These are phyloP conservation scores for Echinometra lucunter DNA, from an alignment of 53 echinoderm and acorn worm genomes.

Conservation along the genomic window DNA sequence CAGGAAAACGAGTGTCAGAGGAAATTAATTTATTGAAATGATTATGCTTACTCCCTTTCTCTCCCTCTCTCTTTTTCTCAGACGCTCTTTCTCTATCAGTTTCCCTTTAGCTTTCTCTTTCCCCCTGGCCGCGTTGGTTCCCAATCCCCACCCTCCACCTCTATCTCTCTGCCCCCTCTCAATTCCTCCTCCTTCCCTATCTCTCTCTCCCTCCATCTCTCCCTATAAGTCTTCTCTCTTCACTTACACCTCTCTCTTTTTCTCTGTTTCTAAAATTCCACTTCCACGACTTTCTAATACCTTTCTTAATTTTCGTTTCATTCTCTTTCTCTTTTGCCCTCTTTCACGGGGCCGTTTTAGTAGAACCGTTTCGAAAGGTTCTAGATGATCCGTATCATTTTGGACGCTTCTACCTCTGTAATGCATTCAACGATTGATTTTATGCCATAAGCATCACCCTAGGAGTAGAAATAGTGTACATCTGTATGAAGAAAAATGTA, in stretches of 20 bases:
- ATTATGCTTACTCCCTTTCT: background rate
- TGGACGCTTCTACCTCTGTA: background rate
- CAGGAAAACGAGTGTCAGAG: conserved; percentile 15
- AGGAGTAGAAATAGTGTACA: background rate
- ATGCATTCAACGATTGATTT: background rate
- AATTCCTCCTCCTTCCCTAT: too few species aligned
- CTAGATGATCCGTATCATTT: background rate
- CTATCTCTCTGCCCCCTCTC: too few species aligned
- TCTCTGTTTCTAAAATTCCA: background rate
- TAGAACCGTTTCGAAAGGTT: background rate
- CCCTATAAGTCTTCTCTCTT: too few species aligned
- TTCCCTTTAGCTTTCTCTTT: background rate
- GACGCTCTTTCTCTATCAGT: background rate
- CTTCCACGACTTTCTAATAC: background rate
- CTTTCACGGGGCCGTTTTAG: background rate
- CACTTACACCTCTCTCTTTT: too few species aligned
- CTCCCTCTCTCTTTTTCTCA: background rate
- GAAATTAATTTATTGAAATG: conserved; percentile 52
- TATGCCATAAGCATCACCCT: background rate
- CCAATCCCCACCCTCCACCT: too few species aligned
- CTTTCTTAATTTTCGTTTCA: background rate
- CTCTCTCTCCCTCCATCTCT: too few species aligned
- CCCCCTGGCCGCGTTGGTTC: too few species aligned
- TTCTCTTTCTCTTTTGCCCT: background rate
- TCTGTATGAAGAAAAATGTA: too few species aligned